phyloP scores from a whole-genome alignment of 2,888 invertebrate genomes.

The Alloplasta piceator region DNA sequence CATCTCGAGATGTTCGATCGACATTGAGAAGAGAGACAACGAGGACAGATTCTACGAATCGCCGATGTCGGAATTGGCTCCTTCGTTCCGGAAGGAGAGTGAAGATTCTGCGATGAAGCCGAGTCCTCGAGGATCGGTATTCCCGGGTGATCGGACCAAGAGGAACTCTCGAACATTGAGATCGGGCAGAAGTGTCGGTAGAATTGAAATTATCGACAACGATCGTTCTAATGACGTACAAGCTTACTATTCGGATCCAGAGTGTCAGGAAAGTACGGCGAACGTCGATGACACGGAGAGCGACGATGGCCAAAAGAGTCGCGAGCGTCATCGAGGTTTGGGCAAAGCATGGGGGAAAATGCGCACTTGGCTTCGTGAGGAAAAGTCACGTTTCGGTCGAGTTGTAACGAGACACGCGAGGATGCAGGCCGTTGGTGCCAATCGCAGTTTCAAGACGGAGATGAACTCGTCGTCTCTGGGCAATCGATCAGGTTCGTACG shows the following conservation, averaged over 20 bases:
- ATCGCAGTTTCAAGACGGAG: slow-evolving; percentile 63
- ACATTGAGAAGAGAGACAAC: slow-evolving; percentile 3
- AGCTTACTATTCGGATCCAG: slow-evolving; percentile 74
- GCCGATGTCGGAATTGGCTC: slow-evolving; percentile 16
- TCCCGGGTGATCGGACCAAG: slow-evolving; percentile 27
- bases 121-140: neutral
- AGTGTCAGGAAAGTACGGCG: slow-evolving; percentile 66
- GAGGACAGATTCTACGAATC: slow-evolving; percentile 59
- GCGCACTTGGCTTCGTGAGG: slow-evolving; percentile 79
- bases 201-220: slow-evolving; percentile 20
- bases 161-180: slow-evolving; percentile 46
- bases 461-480: slow-evolving; percentile 40
- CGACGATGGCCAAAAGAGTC: slow-evolving; percentile 55
- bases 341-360: slow-evolving; percentile 79
- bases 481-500: slow-evolving; percentile 75
- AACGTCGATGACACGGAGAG: slow-evolving; percentile 34
- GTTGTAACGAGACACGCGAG: slow-evolving; percentile 78
- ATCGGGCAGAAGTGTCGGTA: slow-evolving; percentile 50
- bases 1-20: slow-evolving; percentile 11
- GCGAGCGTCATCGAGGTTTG: slow-evolving; percentile 69
- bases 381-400: slow-evolving; percentile 76
- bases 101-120: slow-evolving; percentile 7
- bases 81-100: slow-evolving; percentile 18
- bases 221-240: slow-evolving; percentile 36
- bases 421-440: slow-evolving; percentile 76